These are phyloP conservation scores for Pampus argenteus DNA, from an alignment of 2,797 vertebrate genomes.

Conservation along the genomic window DNA sequence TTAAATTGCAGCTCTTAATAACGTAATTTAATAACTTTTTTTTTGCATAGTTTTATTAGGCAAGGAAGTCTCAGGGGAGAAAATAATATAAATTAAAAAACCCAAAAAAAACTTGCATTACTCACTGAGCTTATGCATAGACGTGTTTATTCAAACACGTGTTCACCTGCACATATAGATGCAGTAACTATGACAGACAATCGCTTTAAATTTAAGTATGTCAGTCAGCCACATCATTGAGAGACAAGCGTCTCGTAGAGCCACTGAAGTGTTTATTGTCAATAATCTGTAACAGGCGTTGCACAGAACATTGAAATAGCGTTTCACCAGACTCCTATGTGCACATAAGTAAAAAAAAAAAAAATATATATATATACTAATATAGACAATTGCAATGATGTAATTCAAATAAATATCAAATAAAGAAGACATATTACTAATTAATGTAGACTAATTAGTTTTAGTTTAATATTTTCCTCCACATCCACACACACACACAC, in stretches of 20 bases:
- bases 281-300: no score
- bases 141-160: neutral
- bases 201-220: neutral
- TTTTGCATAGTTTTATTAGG: neutral
- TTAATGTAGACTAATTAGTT: neutral
- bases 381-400: no score
- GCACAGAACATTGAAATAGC: no score
- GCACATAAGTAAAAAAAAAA: no score
- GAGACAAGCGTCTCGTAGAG: neutral
- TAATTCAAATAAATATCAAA: no score
- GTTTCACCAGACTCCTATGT: no score
- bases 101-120: neutral
- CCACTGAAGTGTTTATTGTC: neutral
- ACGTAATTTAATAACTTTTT: no score
- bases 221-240: neutral
- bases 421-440: neutral
- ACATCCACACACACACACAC: no score
- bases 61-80: neutral
- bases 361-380: no score
- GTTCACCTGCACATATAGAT: neutral
- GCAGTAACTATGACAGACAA: neutral
- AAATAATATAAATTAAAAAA: no score
- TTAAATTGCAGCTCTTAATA: constrained; percentile 4
- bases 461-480: neutral
- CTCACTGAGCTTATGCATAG: neutral